Conservation (phyloP, 1,140 invertebrate genomes). For the Hyphantria cunea region DNA sequence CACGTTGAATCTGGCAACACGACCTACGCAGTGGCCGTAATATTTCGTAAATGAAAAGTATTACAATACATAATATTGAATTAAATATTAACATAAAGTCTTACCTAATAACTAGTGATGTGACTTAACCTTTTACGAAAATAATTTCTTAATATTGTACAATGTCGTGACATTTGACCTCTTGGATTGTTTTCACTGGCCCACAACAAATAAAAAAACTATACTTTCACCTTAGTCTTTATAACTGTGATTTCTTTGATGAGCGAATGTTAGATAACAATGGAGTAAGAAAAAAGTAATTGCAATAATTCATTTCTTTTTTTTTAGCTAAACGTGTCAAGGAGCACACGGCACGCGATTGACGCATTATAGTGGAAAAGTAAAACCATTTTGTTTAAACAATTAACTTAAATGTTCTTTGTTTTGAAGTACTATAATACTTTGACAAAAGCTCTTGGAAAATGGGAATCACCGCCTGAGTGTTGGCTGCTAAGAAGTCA, state of each 20-base stretch:
- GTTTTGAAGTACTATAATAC: background rate
- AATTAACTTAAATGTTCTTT: conserved; percentile 1
- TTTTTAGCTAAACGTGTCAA: conserved; percentile 11
- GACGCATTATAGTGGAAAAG: background rate
- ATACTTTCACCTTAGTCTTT: conserved; percentile 28
- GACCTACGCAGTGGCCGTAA: background rate
- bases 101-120: too few species aligned
- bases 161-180: conserved; percentile 24
- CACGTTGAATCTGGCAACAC: background rate
- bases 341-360: conserved; percentile 1
- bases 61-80: background rate
- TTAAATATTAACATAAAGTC: background rate
- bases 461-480: background rate
- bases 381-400: background rate
- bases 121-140: background rate
- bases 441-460: background rate
- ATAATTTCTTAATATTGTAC: background rate
- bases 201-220: conserved; percentile 12
- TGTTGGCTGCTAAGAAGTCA: too few species aligned
- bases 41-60: background rate
- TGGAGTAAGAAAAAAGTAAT: conserved; percentile 22
- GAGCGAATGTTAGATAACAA: conserved; percentile 14
- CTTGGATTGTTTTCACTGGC: conserved; percentile 31
- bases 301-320: conserved; percentile 12
- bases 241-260: background rate